Base-by-base conservation (phyloP, 1,140 invertebrate genomes). In the Aleiodes sp. region DNA sequence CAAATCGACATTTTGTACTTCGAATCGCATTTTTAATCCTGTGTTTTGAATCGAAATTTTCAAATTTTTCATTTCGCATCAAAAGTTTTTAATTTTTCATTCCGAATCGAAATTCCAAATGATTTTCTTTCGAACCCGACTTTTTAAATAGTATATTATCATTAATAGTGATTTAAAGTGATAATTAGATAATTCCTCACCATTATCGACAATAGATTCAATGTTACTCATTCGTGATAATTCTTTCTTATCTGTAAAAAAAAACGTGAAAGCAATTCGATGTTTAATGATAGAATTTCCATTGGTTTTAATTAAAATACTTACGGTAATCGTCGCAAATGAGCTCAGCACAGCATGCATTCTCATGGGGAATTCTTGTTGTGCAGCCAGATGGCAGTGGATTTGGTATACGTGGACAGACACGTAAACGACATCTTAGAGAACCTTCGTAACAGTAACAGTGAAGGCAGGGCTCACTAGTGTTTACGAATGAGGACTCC, bases 271-370 rank as follows among this genome's bases (percentile, higher is more conserved):
- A 21, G 46, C 46, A 52, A 52, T 52, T 6, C 46, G 12, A 24
- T 52, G 46, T 52, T 52, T 21, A n/a, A 52, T 21, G 16, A 52
- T 52, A 52, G 16, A 52, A 9, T 52, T 52, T 24, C n/a, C 46
- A 52, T 24, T 24, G 46, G 26, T 8, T 21, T 24, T 52, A 52
- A 52, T 52, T 52, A 24, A 52, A 52, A 52, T 74, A 74, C 83
- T 88, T 87, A 80, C 88, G 84, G 73, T 83, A 75, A 68, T 88
- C 84, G 80, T 90, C 87, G 78, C 94, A 96, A 57, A 92, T 88
- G 56, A 95, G 80, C 73, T 94, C 90, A 1, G 92, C 88, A 76
- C 94, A 95, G 81, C 94, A 96, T 21, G 88, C 84, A 64, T 89
- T 89, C 60, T 88, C 87, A 70, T 88, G 87, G 46, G 93, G 90